Percentiles rank a stretch among this genome's conserved stretches.
Conservation (phyloP, 2,797 vertebrate species). For the Mycteria americana region DNA sequence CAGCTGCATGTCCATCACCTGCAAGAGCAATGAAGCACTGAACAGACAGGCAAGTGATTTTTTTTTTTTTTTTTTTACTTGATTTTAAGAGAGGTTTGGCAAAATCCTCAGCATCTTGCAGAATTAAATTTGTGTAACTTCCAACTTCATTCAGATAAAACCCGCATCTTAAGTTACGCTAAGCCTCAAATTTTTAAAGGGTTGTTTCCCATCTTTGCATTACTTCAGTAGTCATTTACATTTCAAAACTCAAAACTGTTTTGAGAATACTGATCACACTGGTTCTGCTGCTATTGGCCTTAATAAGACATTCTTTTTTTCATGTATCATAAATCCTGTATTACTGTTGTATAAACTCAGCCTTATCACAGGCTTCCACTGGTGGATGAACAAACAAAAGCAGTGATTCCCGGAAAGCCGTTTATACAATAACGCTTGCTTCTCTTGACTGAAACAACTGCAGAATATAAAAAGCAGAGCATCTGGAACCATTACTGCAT, state of each 20-base stretch:
- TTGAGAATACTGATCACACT: background rate
- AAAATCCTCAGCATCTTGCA: background rate
- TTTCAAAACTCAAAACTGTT: background rate
- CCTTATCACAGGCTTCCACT: conserved; percentile 15
- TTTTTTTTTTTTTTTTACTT: background rate
- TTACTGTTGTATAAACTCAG: background rate
- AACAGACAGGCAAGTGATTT: background rate
- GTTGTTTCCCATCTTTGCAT: background rate
- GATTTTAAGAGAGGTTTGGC: background rate
- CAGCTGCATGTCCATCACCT: background rate
- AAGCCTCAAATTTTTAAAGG: background rate
- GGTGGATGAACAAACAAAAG: background rate
- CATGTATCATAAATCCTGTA: background rate
- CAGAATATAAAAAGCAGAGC: background rate
- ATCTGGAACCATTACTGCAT: background rate
- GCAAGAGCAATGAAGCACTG: background rate
- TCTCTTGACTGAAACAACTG: background rate
- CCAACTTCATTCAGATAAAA: background rate
- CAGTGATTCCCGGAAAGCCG: background rate
- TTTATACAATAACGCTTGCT: background rate
- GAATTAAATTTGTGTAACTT: background rate
- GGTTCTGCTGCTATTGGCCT: background rate
- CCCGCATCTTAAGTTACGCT: rapidly evolving
- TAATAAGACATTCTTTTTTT: background rate
- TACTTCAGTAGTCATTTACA: background rate